phyloP scores from a whole-genome alignment of 2,113 vertebrate genomes.

The Chaetura pelagica region DNA sequence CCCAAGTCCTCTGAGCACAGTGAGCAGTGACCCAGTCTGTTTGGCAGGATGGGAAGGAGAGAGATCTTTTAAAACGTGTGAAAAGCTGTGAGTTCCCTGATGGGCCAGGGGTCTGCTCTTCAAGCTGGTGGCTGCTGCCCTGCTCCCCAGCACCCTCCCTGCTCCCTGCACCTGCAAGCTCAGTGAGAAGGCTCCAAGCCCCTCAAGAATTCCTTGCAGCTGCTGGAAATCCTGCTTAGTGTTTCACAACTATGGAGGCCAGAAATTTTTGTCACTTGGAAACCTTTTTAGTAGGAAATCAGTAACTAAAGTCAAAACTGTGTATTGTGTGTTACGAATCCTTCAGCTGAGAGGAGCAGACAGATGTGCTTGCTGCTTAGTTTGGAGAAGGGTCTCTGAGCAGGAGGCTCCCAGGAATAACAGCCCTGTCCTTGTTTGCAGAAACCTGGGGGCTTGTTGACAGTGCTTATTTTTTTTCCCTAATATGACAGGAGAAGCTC shows the following conservation, averaged over 20 bases:
- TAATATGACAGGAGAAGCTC: background rate
- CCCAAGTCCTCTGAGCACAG: background rate
- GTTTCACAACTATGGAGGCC: background rate
- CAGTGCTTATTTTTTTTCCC: background rate
- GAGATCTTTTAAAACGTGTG: background rate
- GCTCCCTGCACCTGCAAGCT: background rate
- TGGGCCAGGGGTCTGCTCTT: too few species aligned
- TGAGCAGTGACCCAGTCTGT: fast-evolving
- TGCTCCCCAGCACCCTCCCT: too few species aligned
- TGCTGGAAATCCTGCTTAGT: background rate
- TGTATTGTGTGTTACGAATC: too few species aligned
- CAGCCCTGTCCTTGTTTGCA: too few species aligned
- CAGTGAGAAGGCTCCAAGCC: background rate
- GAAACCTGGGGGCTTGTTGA: background rate
- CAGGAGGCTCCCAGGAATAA: background rate
- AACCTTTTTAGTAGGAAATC: background rate
- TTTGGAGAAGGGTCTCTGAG: background rate
- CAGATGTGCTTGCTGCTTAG: background rate
- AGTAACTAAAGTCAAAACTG: background rate
- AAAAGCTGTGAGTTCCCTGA: too few species aligned
- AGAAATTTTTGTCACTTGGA: background rate
- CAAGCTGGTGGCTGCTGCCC: background rate
- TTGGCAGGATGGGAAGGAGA: background rate
- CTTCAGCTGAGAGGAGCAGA: background rate
- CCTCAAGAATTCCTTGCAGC: fast-evolving